Base-by-base conservation (phyloP, 1,140 invertebrate genomes). In the Penaeus chinensis region DNA sequence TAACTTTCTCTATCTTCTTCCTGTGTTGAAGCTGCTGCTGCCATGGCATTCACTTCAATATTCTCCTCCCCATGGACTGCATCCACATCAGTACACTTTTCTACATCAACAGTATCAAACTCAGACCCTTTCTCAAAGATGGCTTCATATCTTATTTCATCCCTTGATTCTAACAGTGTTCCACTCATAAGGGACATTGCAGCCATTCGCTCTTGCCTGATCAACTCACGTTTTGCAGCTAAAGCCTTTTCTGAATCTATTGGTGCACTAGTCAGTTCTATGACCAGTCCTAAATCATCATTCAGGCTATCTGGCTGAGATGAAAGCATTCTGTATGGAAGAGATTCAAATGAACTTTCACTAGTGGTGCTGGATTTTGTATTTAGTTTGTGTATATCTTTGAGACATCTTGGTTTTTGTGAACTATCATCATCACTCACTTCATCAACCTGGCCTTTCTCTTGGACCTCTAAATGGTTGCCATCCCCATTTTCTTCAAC, bases 281-380 rank as follows among this genome's bases (percentile, higher is more conserved):
- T 87, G 7, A 54, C 54, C 54, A 54, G 10, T 16, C 71, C 65
- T 77, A 87, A n/a, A 27, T 87, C 85, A 19, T 87, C 85, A 47
- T 79, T 82, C 27, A 87, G 69, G 42, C 85, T 87, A 22, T 87
- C 85, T 54, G 85, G 85, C 71, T 87, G 85, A 11, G 85, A 87
- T 24, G 79, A 74, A 18, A 87, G 80, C 79, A 82, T 82, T 66
- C 85, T 82, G 80, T 87, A 87, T 16, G 85, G 85, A 54, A 87
- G 60, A 24, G 85, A 87, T 82, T 87, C 85, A 82, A 87, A 87
- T 42, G 85, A 87, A 60, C 85, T 87, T 19, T 87, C 85, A 87
- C 85, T 87, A n/a, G 85, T 80, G 37, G 85, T 87, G 61, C 85
- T 87, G 27, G 85, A 87, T 37, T 87, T 87, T 20, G 85, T 87